These are phyloP conservation scores for Parus major DNA, from an alignment of 2,113 vertebrate species.

Conservation along the genomic window DNA sequence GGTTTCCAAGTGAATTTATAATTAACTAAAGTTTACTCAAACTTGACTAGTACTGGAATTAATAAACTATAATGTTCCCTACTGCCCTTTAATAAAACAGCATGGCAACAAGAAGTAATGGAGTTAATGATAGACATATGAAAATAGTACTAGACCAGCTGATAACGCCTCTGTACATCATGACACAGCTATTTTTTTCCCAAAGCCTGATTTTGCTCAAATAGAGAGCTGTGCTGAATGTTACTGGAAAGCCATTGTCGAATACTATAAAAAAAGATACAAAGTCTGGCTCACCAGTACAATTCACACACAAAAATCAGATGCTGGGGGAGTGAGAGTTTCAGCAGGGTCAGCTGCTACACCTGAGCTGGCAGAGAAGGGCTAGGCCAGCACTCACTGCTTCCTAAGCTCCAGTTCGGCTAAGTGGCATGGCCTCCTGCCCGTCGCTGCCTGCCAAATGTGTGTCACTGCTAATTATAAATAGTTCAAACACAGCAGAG, in stretches of 20 bases:
- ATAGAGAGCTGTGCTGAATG: neutral
- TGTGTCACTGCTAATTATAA: neutral
- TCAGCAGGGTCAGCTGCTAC: neutral
- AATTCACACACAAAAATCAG: neutral
- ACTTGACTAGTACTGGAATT: slow-evolving; percentile 31
- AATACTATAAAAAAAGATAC: neutral
- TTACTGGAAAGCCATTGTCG: neutral
- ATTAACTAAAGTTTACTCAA: slow-evolving; percentile 46
- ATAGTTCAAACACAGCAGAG: neutral
- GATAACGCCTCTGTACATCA: neutral
- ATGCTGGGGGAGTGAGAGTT: neutral
- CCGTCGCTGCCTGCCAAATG: slow-evolving; percentile 21
- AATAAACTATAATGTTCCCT: neutral
- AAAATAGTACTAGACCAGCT: neutral
- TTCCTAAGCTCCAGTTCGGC: slow-evolving; percentile 11
- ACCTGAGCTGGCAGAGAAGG: slow-evolving; percentile 29
- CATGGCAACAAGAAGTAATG: neutral
- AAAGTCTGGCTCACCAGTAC: neutral
- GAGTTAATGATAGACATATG: neutral
- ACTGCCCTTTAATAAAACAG: slow-evolving; percentile 19
- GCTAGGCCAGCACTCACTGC: neutral
- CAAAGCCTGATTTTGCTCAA: neutral
- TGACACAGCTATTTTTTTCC: neutral
- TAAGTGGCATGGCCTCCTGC: slow-evolving; percentile 30
- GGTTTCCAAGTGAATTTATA: slow-evolving; percentile 39